Conservation (phyloP, 2,113 vertebrate genomes). For the Hippocampus guttulatus region DNA sequence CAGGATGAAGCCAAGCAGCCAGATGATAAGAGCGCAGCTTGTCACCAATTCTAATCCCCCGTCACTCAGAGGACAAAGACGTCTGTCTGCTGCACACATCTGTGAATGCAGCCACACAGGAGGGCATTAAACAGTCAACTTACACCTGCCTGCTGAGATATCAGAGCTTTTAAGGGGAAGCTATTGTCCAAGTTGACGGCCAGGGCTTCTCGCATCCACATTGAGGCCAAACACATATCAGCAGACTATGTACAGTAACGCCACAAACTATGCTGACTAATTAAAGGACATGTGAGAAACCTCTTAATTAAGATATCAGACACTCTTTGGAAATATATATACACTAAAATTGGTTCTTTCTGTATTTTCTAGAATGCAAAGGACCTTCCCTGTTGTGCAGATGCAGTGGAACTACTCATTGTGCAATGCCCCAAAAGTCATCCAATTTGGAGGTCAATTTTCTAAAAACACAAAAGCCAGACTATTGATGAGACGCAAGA, state of each 20-base stretch:
- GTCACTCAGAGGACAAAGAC: slow-evolving; percentile 69
- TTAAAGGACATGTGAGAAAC: slow-evolving; percentile 55
- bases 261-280: slow-evolving; percentile 44
- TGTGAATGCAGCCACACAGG: slow-evolving; percentile 41
- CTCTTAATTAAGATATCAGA: background rate
- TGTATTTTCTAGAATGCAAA: too few relatives aligned
- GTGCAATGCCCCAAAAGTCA: too few relatives aligned
- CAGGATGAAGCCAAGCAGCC: slow-evolving; percentile 15
- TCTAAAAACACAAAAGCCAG: too few relatives aligned
- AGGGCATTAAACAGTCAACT: slow-evolving; percentile 55
- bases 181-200: slow-evolving; percentile 54
- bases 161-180: slow-evolving; percentile 43
- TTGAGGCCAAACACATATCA: slow-evolving; percentile 2
- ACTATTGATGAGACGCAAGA: too few relatives aligned
- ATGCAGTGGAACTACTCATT: too few relatives aligned
- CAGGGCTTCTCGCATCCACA: slow-evolving; percentile 11
- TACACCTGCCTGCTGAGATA: slow-evolving; percentile 71
- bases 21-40: slow-evolving; percentile 58
- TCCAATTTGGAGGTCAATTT: too few relatives aligned
- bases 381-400: too few relatives aligned
- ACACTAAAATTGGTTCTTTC: too few relatives aligned
- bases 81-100: slow-evolving; percentile 41
- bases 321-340: too few relatives aligned
- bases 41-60: slow-evolving; percentile 64
- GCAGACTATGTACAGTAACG: slow-evolving; percentile 20